These are phyloP conservation scores for Drosophila kuntzei DNA, from an alignment of 2,888 invertebrate species.

Conservation along the genomic window DNA sequence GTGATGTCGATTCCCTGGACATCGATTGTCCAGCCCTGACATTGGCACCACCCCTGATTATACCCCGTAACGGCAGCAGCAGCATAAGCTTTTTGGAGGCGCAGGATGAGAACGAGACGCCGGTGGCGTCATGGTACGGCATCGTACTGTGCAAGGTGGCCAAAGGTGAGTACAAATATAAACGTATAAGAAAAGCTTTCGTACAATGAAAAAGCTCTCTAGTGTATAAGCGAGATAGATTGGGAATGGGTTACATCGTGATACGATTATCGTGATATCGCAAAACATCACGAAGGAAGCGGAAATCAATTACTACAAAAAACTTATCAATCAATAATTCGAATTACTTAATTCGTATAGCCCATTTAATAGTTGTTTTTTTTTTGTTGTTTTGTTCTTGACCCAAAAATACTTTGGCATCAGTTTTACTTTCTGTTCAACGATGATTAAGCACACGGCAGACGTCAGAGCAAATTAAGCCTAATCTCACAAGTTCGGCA, in stretches of 20 bases:
- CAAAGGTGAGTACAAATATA: slow-evolving; percentile 87
- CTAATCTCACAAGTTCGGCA: slow-evolving; percentile 57
- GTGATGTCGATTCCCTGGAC: slow-evolving; percentile 65
- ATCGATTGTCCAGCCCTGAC: slow-evolving; percentile 64
- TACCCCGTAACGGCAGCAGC: slow-evolving; percentile 70
- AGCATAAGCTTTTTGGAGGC: slow-evolving; percentile 71
- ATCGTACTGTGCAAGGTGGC: slow-evolving; percentile 90
- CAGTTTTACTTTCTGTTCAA: slow-evolving; percentile 24
- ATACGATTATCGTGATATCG: slow-evolving; percentile 1
- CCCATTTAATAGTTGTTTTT: slow-evolving; percentile 14
- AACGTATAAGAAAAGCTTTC: slow-evolving; percentile 3
- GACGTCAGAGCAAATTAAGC: slow-evolving; percentile 66
- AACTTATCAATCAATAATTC: slow-evolving; percentile 18
- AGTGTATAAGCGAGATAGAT: background rate
- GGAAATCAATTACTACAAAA: background rate
- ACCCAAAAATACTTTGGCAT: slow-evolving; percentile 40
- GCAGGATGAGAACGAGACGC: slow-evolving; percentile 84
- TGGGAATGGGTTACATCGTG: background rate
- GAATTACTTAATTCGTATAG: slow-evolving; percentile 15
- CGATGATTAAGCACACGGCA: slow-evolving; percentile 58
- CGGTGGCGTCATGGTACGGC: slow-evolving; percentile 87
- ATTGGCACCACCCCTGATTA: slow-evolving; percentile 57
- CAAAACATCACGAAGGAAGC: background rate
- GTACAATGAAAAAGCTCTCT: slow-evolving; percentile 21
- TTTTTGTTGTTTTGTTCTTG: slow-evolving; percentile 27